Base-by-base conservation (phyloP, 2,888 invertebrate genomes). In the Oxyteleia sp. region DNA sequence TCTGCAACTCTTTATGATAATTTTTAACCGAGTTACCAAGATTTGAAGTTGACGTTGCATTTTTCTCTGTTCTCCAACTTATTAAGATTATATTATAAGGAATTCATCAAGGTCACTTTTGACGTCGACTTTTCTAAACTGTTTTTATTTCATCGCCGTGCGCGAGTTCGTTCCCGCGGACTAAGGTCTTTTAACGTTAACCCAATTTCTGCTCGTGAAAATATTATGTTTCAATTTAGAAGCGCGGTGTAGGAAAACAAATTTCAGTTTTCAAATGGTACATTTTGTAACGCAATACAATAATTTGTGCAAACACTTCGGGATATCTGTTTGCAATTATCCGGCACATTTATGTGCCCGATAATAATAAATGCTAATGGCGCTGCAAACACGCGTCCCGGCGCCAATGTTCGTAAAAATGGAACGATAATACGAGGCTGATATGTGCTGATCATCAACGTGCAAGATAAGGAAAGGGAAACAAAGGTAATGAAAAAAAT, bases 1-100 rank as follows among this genome's bases (percentile, higher is more conserved):
- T 51, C 51, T 29, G 57, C 59, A 71, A 71, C 49, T 51, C 71
- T 41, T 59, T 71, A 61, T 71, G 71, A 61, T 71, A 71, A 71
- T 71, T 71, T 71, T 61, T 61, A 71, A 51, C 38, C 51, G 29
- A 71, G 49, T 59, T 71, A 59, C 51, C 29, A 20, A 61, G 20
- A 61, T 61, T 69, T 57, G 15, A 69, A 69, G 47, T 57, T 45
- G 29, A 32, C 18, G 26, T 55, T 59, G 57, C 59, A 59, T 47
- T 35, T 71, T 49, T 49, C 59, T 38, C 49, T 20, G n/a, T 38
- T 59, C 41, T 20, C 11, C 2, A 51, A 61, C 41, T 72, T 61
- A 61, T 59, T 61, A 72, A 41, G 20, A 35, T 26, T 51, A 2
- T 23, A 51, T 69, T 23, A 59, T 35, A 23, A 47, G 29, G 16